These are phyloP conservation scores for Electrophaes corylata DNA, from an alignment of 2,888 invertebrate genomes.

Conservation along the genomic window DNA sequence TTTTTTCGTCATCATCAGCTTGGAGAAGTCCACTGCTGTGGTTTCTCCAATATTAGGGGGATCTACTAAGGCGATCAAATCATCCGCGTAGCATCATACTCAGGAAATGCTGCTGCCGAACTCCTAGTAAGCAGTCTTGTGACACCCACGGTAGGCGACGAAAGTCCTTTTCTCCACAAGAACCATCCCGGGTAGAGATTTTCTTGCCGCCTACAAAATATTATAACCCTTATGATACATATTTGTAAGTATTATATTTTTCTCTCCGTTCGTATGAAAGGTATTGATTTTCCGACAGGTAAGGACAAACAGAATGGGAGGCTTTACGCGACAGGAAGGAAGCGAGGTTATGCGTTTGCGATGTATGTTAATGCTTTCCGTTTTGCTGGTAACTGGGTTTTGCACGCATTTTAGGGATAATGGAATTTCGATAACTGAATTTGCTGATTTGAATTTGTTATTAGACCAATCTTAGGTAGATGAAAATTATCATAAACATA, in stretches of 20 bases:
- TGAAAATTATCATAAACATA: too few relatives aligned
- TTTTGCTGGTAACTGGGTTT: conserved; percentile 6
- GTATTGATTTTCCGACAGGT: conserved; percentile 31
- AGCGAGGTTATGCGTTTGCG: conserved; percentile 25
- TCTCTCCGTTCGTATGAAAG: conserved; percentile 19
- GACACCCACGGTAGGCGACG: too few relatives aligned
- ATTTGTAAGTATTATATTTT: conserved; percentile 6
- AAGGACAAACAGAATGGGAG: conserved; percentile 18
- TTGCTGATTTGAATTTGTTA: neutral
- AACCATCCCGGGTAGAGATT: neutral
- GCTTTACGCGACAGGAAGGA: conserved; percentile 35
- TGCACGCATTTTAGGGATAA: conserved; percentile 4
- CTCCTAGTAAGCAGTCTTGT: too few relatives aligned
- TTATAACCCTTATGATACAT: neutral
- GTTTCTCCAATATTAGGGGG: too few relatives aligned
- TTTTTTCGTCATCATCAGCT: too few relatives aligned
- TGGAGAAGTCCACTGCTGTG: too few relatives aligned
- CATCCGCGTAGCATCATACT: too few relatives aligned
- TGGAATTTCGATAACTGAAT: neutral
- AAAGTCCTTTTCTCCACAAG: neutral
- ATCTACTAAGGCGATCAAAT: too few relatives aligned
- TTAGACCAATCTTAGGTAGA: too few relatives aligned
- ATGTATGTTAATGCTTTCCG: conserved; percentile 25
- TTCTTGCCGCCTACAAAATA: neutral
- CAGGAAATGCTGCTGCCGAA: too few relatives aligned